Evolutionary conservation across 2,888 invertebrate species (phyloP).

Genomic region (Agonopterix arenella): DNA sequence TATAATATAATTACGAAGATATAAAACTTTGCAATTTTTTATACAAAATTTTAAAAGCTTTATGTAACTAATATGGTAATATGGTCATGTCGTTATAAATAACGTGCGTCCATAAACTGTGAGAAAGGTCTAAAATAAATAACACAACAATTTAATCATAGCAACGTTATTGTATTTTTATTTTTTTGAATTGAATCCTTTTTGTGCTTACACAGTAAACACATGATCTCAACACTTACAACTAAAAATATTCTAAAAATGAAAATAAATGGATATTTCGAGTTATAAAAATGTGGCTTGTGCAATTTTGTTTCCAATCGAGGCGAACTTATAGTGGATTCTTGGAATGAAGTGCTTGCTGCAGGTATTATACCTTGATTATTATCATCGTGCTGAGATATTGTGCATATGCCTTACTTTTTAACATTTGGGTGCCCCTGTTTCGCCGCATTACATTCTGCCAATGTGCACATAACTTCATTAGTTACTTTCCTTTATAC

Average conservation of each 20-base stretch:
- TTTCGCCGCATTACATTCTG: constrained; percentile 55
- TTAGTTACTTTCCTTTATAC: constrained; percentile 65
- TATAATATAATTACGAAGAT: too few relatives aligned
- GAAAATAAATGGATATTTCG: constrained; percentile 57
- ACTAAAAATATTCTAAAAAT: constrained; percentile 81
- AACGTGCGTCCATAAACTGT: too few relatives aligned
- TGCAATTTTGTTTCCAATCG: constrained; percentile 63
- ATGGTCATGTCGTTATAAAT: too few relatives aligned
- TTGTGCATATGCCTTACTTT: constrained; percentile 62
- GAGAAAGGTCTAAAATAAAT: constrained; percentile 26
- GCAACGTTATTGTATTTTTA: constrained; percentile 83
- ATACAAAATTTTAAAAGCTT: too few relatives aligned
- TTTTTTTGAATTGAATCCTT: constrained; percentile 80
- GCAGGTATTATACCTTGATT: constrained; percentile 41
- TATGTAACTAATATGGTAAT: too few relatives aligned
- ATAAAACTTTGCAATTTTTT: too few relatives aligned
- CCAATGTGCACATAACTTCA: constrained; percentile 63
- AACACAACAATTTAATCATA: constrained; percentile 72
- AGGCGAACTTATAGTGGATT: constrained; percentile 61
- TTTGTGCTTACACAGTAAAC: constrained; percentile 84
- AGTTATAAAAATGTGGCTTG: constrained; percentile 65
- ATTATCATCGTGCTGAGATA: constrained; percentile 68
- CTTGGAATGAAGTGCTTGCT: constrained; percentile 53
- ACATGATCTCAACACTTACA: constrained; percentile 82
- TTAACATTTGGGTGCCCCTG: constrained; percentile 59